Conservation (phyloP, 2,888 invertebrate species). For the Lithophane semibrunnea region DNA sequence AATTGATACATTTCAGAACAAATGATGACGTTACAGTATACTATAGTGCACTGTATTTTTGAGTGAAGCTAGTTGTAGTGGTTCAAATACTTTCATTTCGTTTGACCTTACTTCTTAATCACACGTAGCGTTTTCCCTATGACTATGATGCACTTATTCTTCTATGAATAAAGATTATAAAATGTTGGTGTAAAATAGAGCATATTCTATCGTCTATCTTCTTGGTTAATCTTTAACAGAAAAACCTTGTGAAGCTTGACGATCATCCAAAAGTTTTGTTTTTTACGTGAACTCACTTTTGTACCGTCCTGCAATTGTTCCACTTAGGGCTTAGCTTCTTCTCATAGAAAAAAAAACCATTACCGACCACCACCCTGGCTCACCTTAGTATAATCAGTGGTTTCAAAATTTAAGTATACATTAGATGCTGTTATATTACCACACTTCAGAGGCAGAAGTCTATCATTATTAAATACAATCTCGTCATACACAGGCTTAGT, state of each 20-base stretch:
- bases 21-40: background rate
- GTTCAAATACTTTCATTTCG: background rate
- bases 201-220: background rate
- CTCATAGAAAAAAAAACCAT: background rate
- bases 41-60: background rate
- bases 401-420: background rate
- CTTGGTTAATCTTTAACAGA: background rate
- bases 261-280: background rate
- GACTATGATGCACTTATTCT: background rate
- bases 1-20: background rate
- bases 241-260: background rate
- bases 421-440: conserved; percentile 11
- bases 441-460: conserved; percentile 11
- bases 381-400: background rate
- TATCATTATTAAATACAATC: conserved; percentile 33
- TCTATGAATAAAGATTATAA: no score
- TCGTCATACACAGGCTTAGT: conserved; percentile 34
- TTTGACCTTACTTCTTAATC: background rate
- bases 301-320: background rate
- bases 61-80: background rate
- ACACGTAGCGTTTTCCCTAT: background rate
- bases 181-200: no score
- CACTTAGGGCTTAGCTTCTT: no score
- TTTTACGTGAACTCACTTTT: background rate
- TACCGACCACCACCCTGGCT: background rate